Conservation (phyloP, 2,113 vertebrate species). For the Potamarius usumacintae region DNA sequence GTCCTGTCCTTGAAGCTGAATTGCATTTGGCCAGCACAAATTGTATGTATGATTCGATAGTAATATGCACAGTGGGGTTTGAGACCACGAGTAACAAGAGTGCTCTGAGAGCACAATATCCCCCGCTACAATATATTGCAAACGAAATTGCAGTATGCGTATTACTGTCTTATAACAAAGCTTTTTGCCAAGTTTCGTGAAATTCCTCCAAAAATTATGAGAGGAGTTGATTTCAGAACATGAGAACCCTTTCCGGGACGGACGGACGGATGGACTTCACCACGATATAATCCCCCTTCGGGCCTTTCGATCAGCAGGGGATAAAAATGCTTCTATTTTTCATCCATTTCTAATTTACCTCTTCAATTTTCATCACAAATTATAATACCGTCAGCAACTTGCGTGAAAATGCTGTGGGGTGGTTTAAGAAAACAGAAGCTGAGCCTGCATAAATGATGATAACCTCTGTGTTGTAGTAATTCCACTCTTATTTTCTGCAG, state of each 20-base stretch:
- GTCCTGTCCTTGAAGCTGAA: not conserved
- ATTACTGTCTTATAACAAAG: no score
- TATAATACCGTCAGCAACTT: not conserved
- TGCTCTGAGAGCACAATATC: no score
- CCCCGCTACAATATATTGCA: no score
- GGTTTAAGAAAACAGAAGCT: not conserved
- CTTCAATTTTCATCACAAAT: not conserved
- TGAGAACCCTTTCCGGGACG: no score
- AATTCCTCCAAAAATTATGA: no score
- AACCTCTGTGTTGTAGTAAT: not conserved
- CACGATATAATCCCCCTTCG: no score
- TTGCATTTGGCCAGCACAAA: not conserved
- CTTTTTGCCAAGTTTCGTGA: no score
- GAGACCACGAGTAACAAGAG: no score
- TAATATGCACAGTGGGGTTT: not conserved
- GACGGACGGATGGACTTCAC: no score
- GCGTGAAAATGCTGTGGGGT: not conserved
- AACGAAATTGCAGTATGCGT: no score
- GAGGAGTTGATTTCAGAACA: no score
- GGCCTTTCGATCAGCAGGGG: no score
- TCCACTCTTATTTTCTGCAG: conserved; percentile 49
- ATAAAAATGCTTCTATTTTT: not conserved
- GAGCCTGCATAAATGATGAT: not conserved
- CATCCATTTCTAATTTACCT: not conserved
- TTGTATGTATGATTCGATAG: not conserved